phyloP scores from a whole-genome alignment of 2,888 invertebrate genomes.

The Mallateleia sp. region DNA sequence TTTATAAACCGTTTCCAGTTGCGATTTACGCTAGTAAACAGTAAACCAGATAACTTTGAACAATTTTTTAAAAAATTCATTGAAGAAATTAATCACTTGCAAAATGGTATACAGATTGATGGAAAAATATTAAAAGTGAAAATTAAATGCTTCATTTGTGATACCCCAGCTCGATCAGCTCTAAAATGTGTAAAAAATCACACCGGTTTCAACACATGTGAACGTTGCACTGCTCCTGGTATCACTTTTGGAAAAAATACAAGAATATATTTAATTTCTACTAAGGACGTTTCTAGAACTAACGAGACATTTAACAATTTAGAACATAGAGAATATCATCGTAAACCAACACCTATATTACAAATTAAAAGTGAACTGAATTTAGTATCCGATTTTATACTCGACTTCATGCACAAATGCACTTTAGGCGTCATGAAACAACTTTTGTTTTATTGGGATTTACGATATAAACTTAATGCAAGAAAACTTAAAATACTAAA shows the following conservation, averaged over 20 bases:
- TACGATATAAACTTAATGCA: slow-evolving; percentile 13
- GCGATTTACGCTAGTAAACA: no score
- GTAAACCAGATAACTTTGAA: no score
- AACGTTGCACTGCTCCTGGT: slow-evolving; percentile 31
- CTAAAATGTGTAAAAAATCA: slow-evolving; percentile 52
- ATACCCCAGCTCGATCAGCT: slow-evolving; percentile 23
- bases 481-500: slow-evolving; percentile 16
- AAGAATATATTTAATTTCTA: slow-evolving; percentile 3
- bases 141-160: no score
- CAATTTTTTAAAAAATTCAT: no score
- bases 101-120: no score
- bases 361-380: slow-evolving; percentile 20
- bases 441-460: slow-evolving; percentile 35
- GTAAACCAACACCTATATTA: slow-evolving; percentile 24
- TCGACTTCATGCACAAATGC: neutral
- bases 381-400: slow-evolving; percentile 12
- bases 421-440: slow-evolving; percentile 32
- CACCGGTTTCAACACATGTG: slow-evolving; percentile 35
- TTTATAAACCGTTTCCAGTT: no score
- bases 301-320: slow-evolving; percentile 28
- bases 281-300: slow-evolving; percentile 33
- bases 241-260: slow-evolving; percentile 26
- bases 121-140: no score
- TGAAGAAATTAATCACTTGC: no score
- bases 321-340: slow-evolving; percentile 35